Evolutionary conservation across 2,113 vertebrate genomes (phyloP).

Genomic region (Ia io): DNA sequence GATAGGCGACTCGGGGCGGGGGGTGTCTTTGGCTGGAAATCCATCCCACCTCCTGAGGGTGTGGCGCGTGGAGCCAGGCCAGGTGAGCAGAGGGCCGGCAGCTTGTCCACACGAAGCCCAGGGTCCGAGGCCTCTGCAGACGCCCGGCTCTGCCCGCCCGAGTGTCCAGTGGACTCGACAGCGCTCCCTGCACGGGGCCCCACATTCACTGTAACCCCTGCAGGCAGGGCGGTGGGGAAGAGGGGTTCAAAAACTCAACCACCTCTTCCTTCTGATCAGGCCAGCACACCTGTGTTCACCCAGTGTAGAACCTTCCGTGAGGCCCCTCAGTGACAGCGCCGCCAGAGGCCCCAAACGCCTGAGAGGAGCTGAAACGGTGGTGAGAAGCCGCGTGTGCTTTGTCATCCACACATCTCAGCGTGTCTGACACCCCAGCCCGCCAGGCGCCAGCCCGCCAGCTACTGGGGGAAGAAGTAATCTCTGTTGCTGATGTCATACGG

Average conservation of each 20-base stretch:
- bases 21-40: not conserved
- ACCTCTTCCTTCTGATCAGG: not conserved
- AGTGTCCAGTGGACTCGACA: not conserved
- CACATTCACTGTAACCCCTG: not conserved
- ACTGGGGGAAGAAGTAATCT: slow-evolving; percentile 64
- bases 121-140: not conserved
- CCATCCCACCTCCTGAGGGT: not conserved
- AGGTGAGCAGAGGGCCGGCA: fast-evolving
- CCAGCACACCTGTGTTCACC: not conserved
- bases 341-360: not conserved
- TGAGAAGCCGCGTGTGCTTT: not conserved
- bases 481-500: slow-evolving; percentile 50
- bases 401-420: not conserved
- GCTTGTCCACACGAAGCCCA: not conserved
- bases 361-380: not conserved
- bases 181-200: not conserved
- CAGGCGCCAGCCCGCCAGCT: not conserved
- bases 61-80: fast-evolving
- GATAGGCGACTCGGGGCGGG: fast-evolving
- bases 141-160: not conserved
- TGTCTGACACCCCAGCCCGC: not conserved
- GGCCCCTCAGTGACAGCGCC: not conserved
- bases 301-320: fast-evolving
- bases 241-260: not conserved
- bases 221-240: not conserved